Conservation (phyloP, 2,888 invertebrate species). For the Nomada flava region DNA sequence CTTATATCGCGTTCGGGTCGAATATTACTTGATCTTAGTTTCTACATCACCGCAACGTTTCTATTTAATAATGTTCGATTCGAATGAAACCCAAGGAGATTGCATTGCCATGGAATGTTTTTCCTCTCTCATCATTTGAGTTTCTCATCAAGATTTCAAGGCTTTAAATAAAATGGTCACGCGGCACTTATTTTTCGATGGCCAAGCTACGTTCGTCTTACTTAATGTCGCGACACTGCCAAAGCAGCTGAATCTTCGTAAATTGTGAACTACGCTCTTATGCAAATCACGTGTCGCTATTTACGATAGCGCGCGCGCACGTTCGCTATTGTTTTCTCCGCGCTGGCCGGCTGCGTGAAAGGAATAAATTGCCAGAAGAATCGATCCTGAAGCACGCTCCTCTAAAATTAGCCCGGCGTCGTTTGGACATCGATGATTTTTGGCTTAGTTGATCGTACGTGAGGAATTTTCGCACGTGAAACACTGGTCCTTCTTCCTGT, state of each 20-base stretch:
- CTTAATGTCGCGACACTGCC: conserved; percentile 7
- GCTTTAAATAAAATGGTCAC: too few species aligned
- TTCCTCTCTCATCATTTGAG: too few species aligned
- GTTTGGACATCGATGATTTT: conserved; percentile 36
- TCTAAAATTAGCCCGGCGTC: conserved; percentile 43
- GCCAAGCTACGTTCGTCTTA: too few species aligned
- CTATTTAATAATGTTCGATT: too few species aligned
- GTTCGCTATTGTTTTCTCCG: conserved; percentile 40
- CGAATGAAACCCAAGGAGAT: too few species aligned
- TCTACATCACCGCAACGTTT: too few species aligned
- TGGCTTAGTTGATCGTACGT: conserved; percentile 32
- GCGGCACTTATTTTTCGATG: too few species aligned
- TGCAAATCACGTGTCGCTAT: conserved; percentile 42
- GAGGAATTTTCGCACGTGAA: conserved; percentile 21
- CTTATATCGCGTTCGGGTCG: too few species aligned
- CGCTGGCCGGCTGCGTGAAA: conserved; percentile 27
- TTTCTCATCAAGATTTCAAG: too few species aligned
- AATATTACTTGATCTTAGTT: too few species aligned
- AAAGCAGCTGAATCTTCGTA: conserved; percentile 41
- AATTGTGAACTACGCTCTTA: conserved; percentile 37
- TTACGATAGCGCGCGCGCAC: conserved; percentile 44
- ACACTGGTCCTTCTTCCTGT: neutral
- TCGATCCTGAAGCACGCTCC: conserved; percentile 26
- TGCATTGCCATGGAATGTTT: too few species aligned
- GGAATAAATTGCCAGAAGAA: conserved; percentile 37